Conservation (phyloP, 2,888 invertebrate genomes). For the Doris montereyensis region DNA sequence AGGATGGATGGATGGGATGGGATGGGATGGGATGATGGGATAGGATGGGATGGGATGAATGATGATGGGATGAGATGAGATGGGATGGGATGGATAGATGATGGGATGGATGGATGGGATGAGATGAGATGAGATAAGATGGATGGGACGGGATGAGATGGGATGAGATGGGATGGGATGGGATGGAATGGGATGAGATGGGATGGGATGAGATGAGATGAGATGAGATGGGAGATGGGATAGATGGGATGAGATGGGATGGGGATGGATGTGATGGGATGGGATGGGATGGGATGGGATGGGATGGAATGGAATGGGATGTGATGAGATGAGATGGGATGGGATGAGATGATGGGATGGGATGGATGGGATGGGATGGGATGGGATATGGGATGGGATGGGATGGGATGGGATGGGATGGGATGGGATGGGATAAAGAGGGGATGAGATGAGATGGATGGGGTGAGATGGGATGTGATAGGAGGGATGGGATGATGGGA, state of each 20-base stretch:
- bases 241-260: neutral
- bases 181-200: constrained; percentile 1
- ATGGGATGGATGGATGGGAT: neutral
- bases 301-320: neutral
- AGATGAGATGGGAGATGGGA: neutral
- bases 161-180: neutral
- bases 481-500: neutral
- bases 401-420: neutral
- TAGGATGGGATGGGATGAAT: neutral
- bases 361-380: neutral
- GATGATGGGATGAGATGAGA: neutral
- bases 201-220: neutral
- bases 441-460: neutral
- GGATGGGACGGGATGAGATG: constrained; percentile 7
- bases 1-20: neutral
- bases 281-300: constrained; percentile 15
- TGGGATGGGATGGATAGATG: constrained; percentile 10
- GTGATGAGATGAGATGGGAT: neutral
- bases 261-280: neutral
- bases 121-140: neutral
- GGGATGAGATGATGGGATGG: constrained; percentile 12
- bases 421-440: neutral
- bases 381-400: neutral
- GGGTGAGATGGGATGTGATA: constrained; percentile 4
- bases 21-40: constrained; percentile 4